phyloP scores from a whole-genome alignment of 2,113 vertebrate species.

The Centrocercus urophasianus region DNA sequence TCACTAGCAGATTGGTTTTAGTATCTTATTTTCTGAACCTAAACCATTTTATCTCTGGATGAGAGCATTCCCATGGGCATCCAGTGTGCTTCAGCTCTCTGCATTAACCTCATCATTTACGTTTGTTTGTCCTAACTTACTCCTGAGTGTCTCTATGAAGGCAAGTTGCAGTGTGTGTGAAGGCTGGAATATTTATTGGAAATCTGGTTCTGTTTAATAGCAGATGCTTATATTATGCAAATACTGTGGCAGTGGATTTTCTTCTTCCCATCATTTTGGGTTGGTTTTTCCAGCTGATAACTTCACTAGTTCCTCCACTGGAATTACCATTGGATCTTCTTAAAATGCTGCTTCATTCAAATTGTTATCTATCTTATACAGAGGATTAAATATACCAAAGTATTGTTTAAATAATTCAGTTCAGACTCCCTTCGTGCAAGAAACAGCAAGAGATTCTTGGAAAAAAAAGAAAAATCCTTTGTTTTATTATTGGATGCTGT shows the following conservation, averaged over 20 bases:
- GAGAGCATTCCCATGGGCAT: neutral
- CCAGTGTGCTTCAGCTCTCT: neutral
- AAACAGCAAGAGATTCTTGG: conserved; percentile 36
- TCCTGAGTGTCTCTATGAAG: neutral
- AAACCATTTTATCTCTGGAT: neutral
- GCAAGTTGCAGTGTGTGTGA: neutral
- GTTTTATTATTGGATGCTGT: conserved; percentile 48
- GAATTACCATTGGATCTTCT: neutral
- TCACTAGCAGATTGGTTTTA: neutral
- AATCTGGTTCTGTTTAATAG: neutral
- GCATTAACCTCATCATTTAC: neutral
- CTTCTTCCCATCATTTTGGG: neutral
- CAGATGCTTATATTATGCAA: neutral
- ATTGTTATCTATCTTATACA: conserved; percentile 29
- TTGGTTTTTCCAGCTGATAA: neutral
- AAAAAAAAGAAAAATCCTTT: neutral
- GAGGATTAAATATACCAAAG: conserved; percentile 25
- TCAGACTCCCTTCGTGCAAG: neutral
- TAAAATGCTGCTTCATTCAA: conserved; percentile 29
- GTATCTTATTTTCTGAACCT: neutral
- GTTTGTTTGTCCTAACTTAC: neutral
- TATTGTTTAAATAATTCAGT: conserved; percentile 36
- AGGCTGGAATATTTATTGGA: neutral
- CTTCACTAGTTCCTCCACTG: neutral
- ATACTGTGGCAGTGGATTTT: neutral